These are phyloP conservation scores for Symphodus melops DNA, from an alignment of 2,113 vertebrate species.

Conservation along the genomic window DNA sequence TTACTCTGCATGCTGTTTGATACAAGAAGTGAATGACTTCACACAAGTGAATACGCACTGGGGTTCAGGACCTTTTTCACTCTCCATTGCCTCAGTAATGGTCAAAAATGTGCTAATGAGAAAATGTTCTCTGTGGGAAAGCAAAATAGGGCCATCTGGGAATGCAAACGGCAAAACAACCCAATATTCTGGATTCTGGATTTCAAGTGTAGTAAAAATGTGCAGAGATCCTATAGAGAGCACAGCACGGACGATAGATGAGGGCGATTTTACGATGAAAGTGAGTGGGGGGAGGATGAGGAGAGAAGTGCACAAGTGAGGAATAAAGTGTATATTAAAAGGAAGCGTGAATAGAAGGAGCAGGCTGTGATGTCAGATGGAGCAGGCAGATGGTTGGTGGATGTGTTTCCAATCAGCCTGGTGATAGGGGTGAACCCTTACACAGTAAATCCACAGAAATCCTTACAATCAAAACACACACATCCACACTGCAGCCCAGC, in stretches of 20 bases:
- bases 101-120: constrained; percentile 53
- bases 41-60: constrained; percentile 25
- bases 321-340: constrained; percentile 23
- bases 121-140: constrained; percentile 51
- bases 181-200: constrained; percentile 22
- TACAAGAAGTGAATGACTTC: constrained; percentile 35
- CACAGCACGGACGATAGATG: constrained; percentile 6
- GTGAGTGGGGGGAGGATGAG: constrained; percentile 9
- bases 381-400: constrained; percentile 72
- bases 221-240: constrained; percentile 9
- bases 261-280: constrained; percentile 5
- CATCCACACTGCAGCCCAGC: constrained; percentile 7
- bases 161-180: constrained; percentile 17
- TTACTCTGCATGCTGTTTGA: not conserved
- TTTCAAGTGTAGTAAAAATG: constrained; percentile 34
- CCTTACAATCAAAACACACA: constrained; percentile 46
- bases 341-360: constrained; percentile 18
- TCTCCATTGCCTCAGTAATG: constrained; percentile 68
- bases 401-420: constrained; percentile 63
- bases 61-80: constrained; percentile 50
- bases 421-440: constrained; percentile 55
- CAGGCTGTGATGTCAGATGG: constrained; percentile 71
- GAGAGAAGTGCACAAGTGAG: constrained; percentile 14
- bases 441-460: constrained; percentile 66
- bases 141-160: constrained; percentile 23